These are phyloP conservation scores for Noctuana brunneofusca DNA, from an alignment of 2,888 invertebrate species.

Conservation along the genomic window DNA sequence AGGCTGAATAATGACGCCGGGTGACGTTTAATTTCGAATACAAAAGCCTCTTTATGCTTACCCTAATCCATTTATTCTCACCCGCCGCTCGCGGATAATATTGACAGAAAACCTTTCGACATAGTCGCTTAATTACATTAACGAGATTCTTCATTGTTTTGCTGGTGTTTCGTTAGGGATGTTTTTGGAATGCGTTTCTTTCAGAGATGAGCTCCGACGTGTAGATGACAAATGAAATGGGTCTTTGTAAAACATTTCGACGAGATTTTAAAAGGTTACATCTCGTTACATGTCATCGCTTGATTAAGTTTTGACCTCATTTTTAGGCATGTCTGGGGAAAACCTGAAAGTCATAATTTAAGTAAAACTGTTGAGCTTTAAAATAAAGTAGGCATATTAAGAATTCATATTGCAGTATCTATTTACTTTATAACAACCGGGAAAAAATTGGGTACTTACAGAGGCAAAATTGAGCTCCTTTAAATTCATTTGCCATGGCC, in stretches of 20 bases:
- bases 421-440: too few species aligned
- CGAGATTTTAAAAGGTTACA: slow-evolving; percentile 18
- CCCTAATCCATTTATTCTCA: slow-evolving; percentile 67
- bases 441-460: too few species aligned
- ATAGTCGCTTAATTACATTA: slow-evolving; percentile 58
- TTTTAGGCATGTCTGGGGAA: not conserved
- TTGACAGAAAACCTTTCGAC: slow-evolving; percentile 64
- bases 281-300: slow-evolving; percentile 5
- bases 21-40: slow-evolving; percentile 81
- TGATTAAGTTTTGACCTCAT: slow-evolving; percentile 1
- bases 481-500: too few species aligned
- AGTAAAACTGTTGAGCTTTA: not conserved
- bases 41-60: slow-evolving; percentile 80
- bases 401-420: too few species aligned
- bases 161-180: slow-evolving; percentile 21
- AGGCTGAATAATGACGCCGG: slow-evolving; percentile 77
- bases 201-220: slow-evolving; percentile 10
- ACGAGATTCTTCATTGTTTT: slow-evolving; percentile 42
- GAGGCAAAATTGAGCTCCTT: too few species aligned
- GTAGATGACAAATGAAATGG: slow-evolving; percentile 20
- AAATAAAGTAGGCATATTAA: too few species aligned
- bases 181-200: slow-evolving; percentile 24
- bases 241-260: slow-evolving; percentile 10
- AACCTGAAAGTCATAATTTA: not conserved
- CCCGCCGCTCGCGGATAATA: slow-evolving; percentile 50